Percentiles rank a stretch among this genome's conserved stretches.
Conservation (phyloP, 2,797 vertebrate species). For the Enoplosus armatus region DNA sequence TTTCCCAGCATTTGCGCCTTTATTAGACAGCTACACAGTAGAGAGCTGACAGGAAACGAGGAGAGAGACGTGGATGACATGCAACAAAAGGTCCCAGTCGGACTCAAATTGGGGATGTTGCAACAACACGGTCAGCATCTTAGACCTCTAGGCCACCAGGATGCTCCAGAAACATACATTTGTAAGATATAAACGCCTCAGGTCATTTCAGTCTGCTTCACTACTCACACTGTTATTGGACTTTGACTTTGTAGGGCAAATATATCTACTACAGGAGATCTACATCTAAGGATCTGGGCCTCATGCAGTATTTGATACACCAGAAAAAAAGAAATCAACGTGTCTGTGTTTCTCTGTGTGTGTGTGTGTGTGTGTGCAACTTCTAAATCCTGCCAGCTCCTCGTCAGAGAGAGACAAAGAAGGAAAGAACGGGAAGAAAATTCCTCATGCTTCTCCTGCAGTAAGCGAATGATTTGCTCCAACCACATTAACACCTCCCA, state of each 20-base stretch:
- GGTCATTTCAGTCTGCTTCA: background rate
- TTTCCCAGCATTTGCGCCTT: background rate
- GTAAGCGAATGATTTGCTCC: slow-evolving; percentile 37
- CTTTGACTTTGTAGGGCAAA: slow-evolving; percentile 6
- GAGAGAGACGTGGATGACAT: background rate
- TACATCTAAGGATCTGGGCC: slow-evolving; percentile 16
- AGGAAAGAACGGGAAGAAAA: background rate
- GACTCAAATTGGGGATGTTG: background rate
- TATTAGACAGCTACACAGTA: background rate
- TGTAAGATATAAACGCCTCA: background rate
- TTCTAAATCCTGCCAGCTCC: slow-evolving; percentile 21
- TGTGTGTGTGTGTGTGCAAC: slow-evolving; percentile 16
- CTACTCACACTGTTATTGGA: background rate
- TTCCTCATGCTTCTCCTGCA: slow-evolving; percentile 10
- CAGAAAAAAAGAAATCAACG: slow-evolving; percentile 7
- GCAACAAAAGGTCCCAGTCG: background rate
- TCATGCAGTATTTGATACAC: slow-evolving; percentile 23
- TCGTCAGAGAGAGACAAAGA: slow-evolving; percentile 10
- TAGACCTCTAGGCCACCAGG: background rate
- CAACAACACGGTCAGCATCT: background rate
- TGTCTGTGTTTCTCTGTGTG: background rate
- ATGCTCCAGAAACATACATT: background rate
- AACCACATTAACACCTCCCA: slow-evolving; percentile 42
- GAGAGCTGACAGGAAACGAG: background rate
- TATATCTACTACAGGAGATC: background rate